phyloP scores from a whole-genome alignment of 2,888 invertebrate species.

The Copidosoma aretas region DNA sequence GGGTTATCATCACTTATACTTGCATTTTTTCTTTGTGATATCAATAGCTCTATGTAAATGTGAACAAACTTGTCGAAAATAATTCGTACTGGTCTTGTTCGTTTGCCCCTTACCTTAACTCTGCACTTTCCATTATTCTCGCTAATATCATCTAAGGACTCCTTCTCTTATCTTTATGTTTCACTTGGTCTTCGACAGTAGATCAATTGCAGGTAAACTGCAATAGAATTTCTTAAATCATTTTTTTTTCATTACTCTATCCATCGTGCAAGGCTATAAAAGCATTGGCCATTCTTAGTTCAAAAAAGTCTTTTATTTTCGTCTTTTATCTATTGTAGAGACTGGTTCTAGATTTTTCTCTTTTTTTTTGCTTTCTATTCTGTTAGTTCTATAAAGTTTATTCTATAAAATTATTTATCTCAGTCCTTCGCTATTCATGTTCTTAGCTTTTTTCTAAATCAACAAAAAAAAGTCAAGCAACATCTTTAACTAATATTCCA shows the following conservation, averaged over 20 bases:
- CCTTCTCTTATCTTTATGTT: neutral
- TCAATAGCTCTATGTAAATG: too few species aligned
- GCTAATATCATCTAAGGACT: too few species aligned
- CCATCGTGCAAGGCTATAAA: neutral
- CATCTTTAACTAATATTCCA: neutral
- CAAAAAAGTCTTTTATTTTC: neutral
- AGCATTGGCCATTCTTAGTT: neutral
- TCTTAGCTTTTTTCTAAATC: neutral
- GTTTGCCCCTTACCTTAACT: too few species aligned
- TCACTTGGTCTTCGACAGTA: slow-evolving; percentile 34
- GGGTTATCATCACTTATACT: too few species aligned
- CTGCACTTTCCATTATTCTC: too few species aligned
- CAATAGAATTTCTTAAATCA: slow-evolving; percentile 18
- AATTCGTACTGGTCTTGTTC: too few species aligned
- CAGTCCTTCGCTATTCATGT: neutral
- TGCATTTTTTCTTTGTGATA: too few species aligned
- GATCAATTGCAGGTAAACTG: slow-evolving; percentile 19
- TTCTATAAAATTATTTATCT: neutral
- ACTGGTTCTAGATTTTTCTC: slow-evolving; percentile 13
- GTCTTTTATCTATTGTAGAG: slow-evolving; percentile 8
- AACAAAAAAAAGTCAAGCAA: neutral
- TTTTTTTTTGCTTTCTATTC: slow-evolving; percentile 5
- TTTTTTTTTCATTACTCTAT: slow-evolving; percentile 1
- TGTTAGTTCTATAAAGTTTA: slow-evolving; percentile 5
- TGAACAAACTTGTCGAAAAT: too few species aligned